Conservation (phyloP, 2,888 invertebrate species). For the Aphidoletes aphidimyza region DNA sequence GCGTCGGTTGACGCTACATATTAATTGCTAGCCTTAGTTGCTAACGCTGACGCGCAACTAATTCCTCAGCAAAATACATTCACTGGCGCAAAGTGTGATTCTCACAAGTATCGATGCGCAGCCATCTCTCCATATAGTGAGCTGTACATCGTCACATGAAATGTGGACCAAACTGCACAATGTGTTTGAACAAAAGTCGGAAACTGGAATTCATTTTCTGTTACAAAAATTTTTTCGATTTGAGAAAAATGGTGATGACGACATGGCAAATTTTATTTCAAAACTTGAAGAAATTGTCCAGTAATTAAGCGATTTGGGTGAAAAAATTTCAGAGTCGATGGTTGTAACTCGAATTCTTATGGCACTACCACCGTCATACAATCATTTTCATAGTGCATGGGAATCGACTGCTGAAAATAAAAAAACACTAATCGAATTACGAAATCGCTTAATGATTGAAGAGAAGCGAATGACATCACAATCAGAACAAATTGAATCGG, state of each 20-base stretch:
- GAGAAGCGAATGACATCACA: slow-evolving; percentile 58
- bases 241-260: slow-evolving; percentile 57
- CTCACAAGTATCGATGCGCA: slow-evolving; percentile 57
- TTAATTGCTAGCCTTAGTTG: no score
- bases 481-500: neutral
- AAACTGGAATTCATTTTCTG: slow-evolving; percentile 61
- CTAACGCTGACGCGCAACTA: no score
- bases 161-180: slow-evolving; percentile 58
- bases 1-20: no score
- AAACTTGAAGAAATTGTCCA: slow-evolving; percentile 57
- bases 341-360: slow-evolving; percentile 59
- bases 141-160: slow-evolving; percentile 57
- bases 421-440: slow-evolving; percentile 59
- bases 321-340: slow-evolving; percentile 58
- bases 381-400: slow-evolving; percentile 59
- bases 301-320: slow-evolving; percentile 58
- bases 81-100: slow-evolving; percentile 56
- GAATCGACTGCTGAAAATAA: slow-evolving; percentile 59
- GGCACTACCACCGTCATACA: slow-evolving; percentile 59
- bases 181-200: slow-evolving; percentile 62
- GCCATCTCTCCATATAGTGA: slow-evolving; percentile 58
- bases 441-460: slow-evolving; percentile 58
- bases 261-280: slow-evolving; percentile 58
- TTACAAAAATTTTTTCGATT: slow-evolving; percentile 60
- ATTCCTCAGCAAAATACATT: no score